Base-by-base conservation (phyloP, 1,140 invertebrate genomes). In the Drusus annulatus region DNA sequence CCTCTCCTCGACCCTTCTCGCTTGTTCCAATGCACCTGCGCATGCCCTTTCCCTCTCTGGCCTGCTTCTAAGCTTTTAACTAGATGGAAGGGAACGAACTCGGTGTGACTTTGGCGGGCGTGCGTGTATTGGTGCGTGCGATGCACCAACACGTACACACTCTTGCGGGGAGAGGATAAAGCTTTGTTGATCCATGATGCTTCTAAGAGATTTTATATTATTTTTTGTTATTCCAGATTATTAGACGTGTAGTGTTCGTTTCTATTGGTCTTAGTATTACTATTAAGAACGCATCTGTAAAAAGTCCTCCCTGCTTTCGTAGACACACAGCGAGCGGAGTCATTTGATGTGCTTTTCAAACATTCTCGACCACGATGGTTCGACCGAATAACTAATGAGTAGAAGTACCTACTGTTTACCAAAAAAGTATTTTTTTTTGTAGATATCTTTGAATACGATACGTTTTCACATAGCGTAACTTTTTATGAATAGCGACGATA, bases 31-130 rank as follows among this genome's bases (percentile, higher is more conserved):
- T 56, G 13, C 28, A 36, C 19, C 45, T 50, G 15, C 62, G 17
- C 4, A 25, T 60, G 7, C 45, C 23, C 60, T 4, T 8, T 77
- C 62, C 15, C 51, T 51, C 45, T 21, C 58, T 45, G 19, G 7
- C 56, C 25, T 17, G 56, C 23, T 65, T 77, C 76, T 65, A 78
- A 78, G 50, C 62, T 54, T 54, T 69, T 69, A 78, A 51, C 76
- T 50, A 78, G 50, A 62, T 69, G 19, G 62, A 78, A 78, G 76
- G 76, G 76, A 78, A 78, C 76, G 76, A 78, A 78, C 76, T 78
- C 76, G 19, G 62, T 78, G 50, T 50, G 62, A 78, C 62, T 63
- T 50, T 50, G 54, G 60, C 58, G 74, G 58, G 74, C 15, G 23
- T 13, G 74, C 56, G 56, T 76, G 68, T 45, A 45, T 71, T 25